Percentiles rank a stretch among this genome's conserved stretches.
These are phyloP conservation scores for Trypoxylon attenuatum DNA, from an alignment of 2,888 invertebrate genomes.

Conservation along the genomic window DNA sequence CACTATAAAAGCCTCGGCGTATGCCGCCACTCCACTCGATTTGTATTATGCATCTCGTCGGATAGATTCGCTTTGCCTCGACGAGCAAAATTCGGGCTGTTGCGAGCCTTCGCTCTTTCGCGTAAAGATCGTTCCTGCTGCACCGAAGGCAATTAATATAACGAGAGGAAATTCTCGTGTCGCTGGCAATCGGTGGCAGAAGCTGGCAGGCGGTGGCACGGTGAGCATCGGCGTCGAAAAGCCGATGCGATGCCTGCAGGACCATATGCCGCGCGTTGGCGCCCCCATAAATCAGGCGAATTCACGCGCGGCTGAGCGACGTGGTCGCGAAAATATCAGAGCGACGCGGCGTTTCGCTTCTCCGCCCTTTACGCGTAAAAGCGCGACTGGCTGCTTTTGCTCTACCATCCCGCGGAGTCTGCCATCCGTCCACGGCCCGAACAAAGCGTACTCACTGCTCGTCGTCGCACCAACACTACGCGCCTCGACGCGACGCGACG, in stretches of 20 bases:
- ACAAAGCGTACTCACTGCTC: too few relatives aligned
- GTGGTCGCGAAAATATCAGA: conserved; percentile 44
- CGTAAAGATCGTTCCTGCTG: too few relatives aligned
- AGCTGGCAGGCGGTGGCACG: too few relatives aligned
- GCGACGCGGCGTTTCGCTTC: conserved; percentile 18
- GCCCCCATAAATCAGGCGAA: conserved; percentile 49
- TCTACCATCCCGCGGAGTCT: neutral
- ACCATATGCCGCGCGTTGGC: conserved; percentile 43
- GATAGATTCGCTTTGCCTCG: too few relatives aligned
- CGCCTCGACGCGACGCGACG: neutral
- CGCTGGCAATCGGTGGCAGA: too few relatives aligned
- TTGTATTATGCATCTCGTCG: too few relatives aligned
- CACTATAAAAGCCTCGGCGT: neutral
- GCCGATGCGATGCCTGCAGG: conserved; percentile 41
- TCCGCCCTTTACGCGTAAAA: conserved; percentile 42
- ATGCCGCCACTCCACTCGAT: neutral
- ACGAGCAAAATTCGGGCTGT: too few relatives aligned
- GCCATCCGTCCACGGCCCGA: neutral
- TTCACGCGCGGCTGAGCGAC: conserved; percentile 26
- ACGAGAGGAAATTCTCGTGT: too few relatives aligned
- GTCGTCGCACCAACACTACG: neutral
- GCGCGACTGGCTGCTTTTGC: neutral
- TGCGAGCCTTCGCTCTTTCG: too few relatives aligned
- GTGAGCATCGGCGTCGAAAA: too few relatives aligned
- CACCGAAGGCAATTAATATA: too few relatives aligned